Evolutionary conservation across 2,888 invertebrate genomes (phyloP).

Genomic region (Apotomis turbidana): DNA sequence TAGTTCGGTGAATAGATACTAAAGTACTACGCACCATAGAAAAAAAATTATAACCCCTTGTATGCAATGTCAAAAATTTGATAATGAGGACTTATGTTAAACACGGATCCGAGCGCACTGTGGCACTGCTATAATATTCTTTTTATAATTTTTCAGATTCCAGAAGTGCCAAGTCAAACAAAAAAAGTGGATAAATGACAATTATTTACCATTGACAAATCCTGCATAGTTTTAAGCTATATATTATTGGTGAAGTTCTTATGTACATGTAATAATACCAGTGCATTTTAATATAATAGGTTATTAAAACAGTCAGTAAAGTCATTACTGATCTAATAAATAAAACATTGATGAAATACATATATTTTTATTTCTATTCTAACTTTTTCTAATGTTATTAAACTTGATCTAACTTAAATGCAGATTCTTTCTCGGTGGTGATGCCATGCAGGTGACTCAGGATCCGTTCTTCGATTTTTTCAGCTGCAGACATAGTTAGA

Average conservation of each 20-base stretch:
- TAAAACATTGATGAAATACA: constrained; percentile 13
- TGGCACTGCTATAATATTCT: background rate
- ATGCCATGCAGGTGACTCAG: constrained; percentile 87
- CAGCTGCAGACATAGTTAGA: constrained; percentile 92
- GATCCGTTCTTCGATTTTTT: constrained; percentile 91
- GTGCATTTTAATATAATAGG: background rate
- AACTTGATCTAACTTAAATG: constrained; percentile 86
- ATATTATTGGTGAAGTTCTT: too few species aligned
- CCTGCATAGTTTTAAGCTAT: background rate
- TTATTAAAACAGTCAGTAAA: too few species aligned
- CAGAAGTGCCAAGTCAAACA: constrained; percentile 41
- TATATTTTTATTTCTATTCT: constrained; percentile 38
- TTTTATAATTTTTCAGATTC: constrained; percentile 50
- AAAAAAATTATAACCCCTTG: too few species aligned
- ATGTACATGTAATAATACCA: background rate
- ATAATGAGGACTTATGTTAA: too few species aligned
- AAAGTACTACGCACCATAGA: too few species aligned
- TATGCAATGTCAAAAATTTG: too few species aligned
- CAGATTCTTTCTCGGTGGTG: constrained; percentile 71
- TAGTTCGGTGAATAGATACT: too few species aligned
- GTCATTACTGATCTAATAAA: background rate
- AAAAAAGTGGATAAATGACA: constrained; percentile 35
- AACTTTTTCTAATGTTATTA: constrained; percentile 50
- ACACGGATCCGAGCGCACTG: too few species aligned
- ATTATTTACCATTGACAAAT: background rate